A percentile compares a stretch with the other conserved stretches of the same genome.
phyloP scores from a whole-genome alignment of 1,140 invertebrate genomes.

The Fopius arisanus region DNA sequence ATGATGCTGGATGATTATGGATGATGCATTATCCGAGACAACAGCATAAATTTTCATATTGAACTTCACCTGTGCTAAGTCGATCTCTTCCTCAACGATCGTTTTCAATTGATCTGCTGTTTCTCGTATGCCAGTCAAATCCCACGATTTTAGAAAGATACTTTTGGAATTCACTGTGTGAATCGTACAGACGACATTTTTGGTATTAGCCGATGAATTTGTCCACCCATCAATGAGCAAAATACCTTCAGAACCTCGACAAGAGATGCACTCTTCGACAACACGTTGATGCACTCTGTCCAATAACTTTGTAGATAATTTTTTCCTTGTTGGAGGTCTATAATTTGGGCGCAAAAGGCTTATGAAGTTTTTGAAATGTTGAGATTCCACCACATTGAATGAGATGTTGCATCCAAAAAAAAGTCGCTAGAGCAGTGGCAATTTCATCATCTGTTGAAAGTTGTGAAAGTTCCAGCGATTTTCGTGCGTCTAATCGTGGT shows the following conservation, averaged over 20 bases:
- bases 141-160: conserved; percentile 16
- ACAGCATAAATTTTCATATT: conserved; percentile 31
- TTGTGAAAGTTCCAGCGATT: not conserved
- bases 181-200: conserved; percentile 12
- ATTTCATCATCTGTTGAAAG: not conserved
- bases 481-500: not conserved
- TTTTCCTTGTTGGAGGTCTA: not conserved
- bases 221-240: conserved; percentile 9
- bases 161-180: not conserved
- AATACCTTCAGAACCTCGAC: not conserved
- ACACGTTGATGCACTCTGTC: not conserved
- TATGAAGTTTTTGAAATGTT: not conserved
- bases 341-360: not conserved
- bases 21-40: conserved; percentile 25
- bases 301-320: not conserved
- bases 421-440: not conserved
- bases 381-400: not conserved
- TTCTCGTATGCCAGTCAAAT: not conserved
- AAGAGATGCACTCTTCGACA: not conserved
- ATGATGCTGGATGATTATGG: too few relatives aligned
- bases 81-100: conserved; percentile 11
- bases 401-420: not conserved
- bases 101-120: not conserved
- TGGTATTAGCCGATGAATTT: conserved; percentile 6
- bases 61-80: conserved; percentile 13